Conservation (phyloP, 1,140 invertebrate species). For the Halesus radiatus region DNA sequence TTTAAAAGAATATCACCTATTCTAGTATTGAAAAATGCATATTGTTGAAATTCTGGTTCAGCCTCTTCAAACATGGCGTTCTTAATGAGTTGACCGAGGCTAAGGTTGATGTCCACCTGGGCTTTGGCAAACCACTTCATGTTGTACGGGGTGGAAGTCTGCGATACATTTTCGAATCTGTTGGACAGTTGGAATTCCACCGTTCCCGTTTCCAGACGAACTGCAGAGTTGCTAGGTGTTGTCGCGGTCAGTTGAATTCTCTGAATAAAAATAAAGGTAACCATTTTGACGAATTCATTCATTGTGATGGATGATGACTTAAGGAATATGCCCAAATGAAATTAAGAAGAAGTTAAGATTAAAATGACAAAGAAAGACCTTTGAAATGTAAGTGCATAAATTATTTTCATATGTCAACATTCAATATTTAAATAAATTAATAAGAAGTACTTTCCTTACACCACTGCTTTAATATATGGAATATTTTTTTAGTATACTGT, state of each 20-base stretch:
- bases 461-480: too few species aligned
- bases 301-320: too few species aligned
- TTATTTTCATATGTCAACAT: too few species aligned
- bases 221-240: constrained; percentile 96
- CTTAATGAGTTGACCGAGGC: constrained; percentile 92
- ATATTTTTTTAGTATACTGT: too few species aligned
- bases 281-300: not conserved
- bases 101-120: constrained; percentile 94
- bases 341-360: too few species aligned
- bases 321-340: too few species aligned
- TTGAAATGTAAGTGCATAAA: too few species aligned
- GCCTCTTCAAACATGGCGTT: constrained; percentile 97
- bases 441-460: too few species aligned
- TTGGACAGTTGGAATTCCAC: constrained; percentile 95
- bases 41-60: constrained; percentile 96
- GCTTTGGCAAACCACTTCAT: constrained; percentile 94
- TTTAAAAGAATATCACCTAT: constrained; percentile 72
- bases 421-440: too few species aligned
- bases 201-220: constrained; percentile 92
- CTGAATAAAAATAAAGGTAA: constrained; percentile 62
- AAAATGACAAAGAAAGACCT: too few species aligned
- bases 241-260: constrained; percentile 98
- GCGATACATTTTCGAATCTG: constrained; percentile 89
- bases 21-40: constrained; percentile 96
- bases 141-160: constrained; percentile 74